These are phyloP conservation scores for Chromobotia macracanthus DNA, from an alignment of 2,797 vertebrate species.

Conservation along the genomic window DNA sequence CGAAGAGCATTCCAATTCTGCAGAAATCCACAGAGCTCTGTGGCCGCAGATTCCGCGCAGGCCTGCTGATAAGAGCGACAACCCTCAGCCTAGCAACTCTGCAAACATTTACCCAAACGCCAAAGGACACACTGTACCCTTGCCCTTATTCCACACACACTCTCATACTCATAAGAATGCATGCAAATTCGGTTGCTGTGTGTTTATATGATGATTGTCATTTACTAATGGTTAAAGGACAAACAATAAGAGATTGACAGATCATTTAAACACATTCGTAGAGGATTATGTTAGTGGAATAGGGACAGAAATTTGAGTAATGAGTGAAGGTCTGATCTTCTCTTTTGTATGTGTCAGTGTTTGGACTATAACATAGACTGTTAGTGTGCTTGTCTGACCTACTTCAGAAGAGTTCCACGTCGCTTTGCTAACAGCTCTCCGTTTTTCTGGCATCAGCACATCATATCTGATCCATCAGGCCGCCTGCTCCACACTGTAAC, in stretches of 20 bases:
- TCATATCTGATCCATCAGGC: constrained; percentile 28
- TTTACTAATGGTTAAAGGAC: constrained; percentile 3
- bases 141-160: constrained; percentile 37
- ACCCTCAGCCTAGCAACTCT: constrained; percentile 40
- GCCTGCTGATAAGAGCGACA: constrained; percentile 28
- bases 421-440: constrained; percentile 15
- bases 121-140: constrained; percentile 29
- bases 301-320: constrained; percentile 3
- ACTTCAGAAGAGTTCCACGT: constrained; percentile 34
- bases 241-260: constrained; percentile 4
- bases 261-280: constrained; percentile 1
- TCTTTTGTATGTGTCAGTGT: constrained; percentile 24
- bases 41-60: background rate
- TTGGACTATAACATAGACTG: constrained; percentile 35
- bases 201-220: constrained; percentile 22
- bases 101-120: constrained; percentile 43
- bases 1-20: background rate
- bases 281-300: constrained; percentile 2
- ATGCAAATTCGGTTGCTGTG: background rate
- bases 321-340: constrained; percentile 20
- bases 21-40: background rate
- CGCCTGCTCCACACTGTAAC: constrained; percentile 10
- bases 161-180: constrained; percentile 8
- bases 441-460: constrained; percentile 25
- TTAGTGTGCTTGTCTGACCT: constrained; percentile 23